These are phyloP conservation scores for Rhegmatorhina hoffmannsi DNA, from an alignment of 2,113 vertebrate genomes.

Conservation along the genomic window DNA sequence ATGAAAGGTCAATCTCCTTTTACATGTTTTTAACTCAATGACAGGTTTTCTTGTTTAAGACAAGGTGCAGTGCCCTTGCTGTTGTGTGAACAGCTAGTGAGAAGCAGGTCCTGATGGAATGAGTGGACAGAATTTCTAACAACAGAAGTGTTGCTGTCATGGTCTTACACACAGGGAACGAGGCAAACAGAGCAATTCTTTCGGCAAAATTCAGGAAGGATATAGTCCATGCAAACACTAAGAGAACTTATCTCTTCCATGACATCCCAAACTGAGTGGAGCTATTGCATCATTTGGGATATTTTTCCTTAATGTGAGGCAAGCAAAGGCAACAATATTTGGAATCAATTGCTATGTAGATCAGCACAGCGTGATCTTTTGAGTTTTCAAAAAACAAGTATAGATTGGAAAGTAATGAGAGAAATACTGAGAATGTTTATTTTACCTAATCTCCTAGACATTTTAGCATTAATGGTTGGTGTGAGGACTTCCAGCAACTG, in stretches of 20 bases:
- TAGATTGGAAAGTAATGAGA: background rate
- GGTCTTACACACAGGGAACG: background rate
- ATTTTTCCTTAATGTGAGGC: background rate
- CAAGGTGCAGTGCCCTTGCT: rapidly evolving
- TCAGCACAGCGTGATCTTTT: background rate
- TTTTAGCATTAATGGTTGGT: slow-evolving; percentile 32
- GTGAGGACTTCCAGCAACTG: slow-evolving; percentile 27
- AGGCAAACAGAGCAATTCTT: background rate
- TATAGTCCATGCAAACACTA: rapidly evolving
- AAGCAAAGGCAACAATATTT: background rate
- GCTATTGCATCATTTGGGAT: background rate
- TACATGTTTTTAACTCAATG: background rate
- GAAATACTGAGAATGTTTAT: slow-evolving; percentile 32
- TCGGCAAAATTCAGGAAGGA: background rate
- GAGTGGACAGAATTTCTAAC: background rate
- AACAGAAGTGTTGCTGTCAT: background rate
- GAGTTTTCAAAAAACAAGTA: slow-evolving; percentile 6
- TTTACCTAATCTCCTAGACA: slow-evolving; percentile 5
- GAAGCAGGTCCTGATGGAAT: background rate
- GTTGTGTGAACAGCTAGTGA: background rate
- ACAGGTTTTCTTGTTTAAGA: background rate
- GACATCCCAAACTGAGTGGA: background rate
- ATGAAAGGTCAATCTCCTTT: background rate
- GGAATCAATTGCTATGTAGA: background rate
- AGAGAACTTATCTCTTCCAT: background rate